These are phyloP conservation scores for Eristalis pertinax DNA, from an alignment of 2,888 invertebrate species.

Conservation along the genomic window DNA sequence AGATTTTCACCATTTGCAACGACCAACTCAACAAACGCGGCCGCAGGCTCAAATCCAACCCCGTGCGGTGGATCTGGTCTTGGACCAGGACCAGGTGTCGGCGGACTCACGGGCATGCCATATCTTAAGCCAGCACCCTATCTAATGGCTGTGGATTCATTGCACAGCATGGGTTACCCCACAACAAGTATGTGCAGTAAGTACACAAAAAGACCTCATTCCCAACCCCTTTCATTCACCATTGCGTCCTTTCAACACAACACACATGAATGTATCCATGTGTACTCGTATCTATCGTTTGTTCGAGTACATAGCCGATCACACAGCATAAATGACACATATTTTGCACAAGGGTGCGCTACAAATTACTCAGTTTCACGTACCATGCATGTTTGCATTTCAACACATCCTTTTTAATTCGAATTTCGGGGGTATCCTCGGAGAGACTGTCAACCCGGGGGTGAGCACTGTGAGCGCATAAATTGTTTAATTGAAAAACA, in stretches of 20 bases:
- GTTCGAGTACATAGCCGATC: no score
- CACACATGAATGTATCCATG: background rate
- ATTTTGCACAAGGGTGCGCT: conserved; percentile 51
- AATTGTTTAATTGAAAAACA: conserved; percentile 71
- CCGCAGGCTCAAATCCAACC: conserved; percentile 72
- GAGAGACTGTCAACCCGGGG: conserved; percentile 18
- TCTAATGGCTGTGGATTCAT: conserved; percentile 85
- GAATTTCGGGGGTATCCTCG: background rate
- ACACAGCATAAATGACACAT: conserved; percentile 44
- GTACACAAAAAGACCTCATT: conserved; percentile 49
- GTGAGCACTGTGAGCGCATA: conserved; percentile 49
- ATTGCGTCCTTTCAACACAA: conserved; percentile 22
- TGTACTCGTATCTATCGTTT: background rate
- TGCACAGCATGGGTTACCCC: conserved; percentile 86
- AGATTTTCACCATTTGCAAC: conserved; percentile 84
- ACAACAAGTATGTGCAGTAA: conserved; percentile 81
- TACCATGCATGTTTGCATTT: conserved; percentile 41
- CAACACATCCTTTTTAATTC: conserved; percentile 36
- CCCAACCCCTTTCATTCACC: conserved; percentile 23
- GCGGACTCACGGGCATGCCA: conserved; percentile 83
- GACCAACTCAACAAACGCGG: conserved; percentile 65
- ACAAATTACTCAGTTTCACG: conserved; percentile 14
- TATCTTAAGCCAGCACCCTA: conserved; percentile 85
- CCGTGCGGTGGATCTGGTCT: conserved; percentile 78
- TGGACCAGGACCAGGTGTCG: conserved; percentile 79